Percentiles rank a stretch among this genome's conserved stretches.
These are phyloP conservation scores for Galerucella nymphaeae DNA, from an alignment of 2,888 invertebrate genomes.

Conservation along the genomic window DNA sequence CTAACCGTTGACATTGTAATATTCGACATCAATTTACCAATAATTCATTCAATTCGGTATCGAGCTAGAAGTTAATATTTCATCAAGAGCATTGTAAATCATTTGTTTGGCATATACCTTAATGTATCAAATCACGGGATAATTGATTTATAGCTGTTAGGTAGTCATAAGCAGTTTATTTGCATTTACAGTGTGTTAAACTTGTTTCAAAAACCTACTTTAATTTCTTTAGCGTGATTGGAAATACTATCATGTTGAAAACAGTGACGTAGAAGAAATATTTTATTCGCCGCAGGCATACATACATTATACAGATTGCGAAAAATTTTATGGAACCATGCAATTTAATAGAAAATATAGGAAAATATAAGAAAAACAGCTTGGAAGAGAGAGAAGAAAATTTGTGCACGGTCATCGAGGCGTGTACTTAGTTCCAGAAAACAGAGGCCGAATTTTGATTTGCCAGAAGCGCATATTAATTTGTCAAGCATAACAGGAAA, in stretches of 20 bases:
- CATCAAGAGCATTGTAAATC: conserved; percentile 61
- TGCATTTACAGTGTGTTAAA: conserved; percentile 65
- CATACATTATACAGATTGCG: too few relatives aligned
- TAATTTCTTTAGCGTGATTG: conserved; percentile 57
- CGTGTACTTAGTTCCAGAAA: too few relatives aligned
- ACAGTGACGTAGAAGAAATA: not conserved
- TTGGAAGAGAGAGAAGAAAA: too few relatives aligned
- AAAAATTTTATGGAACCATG: too few relatives aligned
- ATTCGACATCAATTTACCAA: conserved; percentile 29
- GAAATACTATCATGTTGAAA: conserved; percentile 38
- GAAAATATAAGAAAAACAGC: too few relatives aligned
- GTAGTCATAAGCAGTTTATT: conserved; percentile 65
- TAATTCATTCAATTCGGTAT: conserved; percentile 48
- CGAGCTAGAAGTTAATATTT: conserved; percentile 61
- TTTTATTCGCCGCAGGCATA: not conserved
- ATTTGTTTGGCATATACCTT: conserved; percentile 61
- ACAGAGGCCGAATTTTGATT: too few relatives aligned
- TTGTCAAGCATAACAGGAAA: too few relatives aligned
- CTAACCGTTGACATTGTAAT: conserved; percentile 28
- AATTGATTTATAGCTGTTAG: conserved; percentile 64
- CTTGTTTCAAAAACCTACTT: conserved; percentile 62
- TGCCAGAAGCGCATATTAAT: too few relatives aligned
- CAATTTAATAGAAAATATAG: too few relatives aligned
- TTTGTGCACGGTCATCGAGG: too few relatives aligned
- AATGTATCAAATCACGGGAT: conserved; percentile 65